Evolutionary conservation across 2,113 vertebrate genomes (phyloP).

Genomic region (Isichthys henryi): DNA sequence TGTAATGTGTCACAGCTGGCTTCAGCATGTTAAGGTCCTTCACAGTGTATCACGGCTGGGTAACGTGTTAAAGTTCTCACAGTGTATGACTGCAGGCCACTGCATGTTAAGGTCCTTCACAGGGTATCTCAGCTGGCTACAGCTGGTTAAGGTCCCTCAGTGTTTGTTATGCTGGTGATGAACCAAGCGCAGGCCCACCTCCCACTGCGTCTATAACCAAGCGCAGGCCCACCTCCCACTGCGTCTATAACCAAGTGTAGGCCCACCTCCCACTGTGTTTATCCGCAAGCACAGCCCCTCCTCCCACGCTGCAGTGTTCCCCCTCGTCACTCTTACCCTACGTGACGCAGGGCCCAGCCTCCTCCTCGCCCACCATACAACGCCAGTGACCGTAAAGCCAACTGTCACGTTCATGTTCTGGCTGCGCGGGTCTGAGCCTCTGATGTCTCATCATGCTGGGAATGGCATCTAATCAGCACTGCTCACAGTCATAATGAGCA

Average conservation of each 20-base stretch:
- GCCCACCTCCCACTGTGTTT: neutral
- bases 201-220: neutral
- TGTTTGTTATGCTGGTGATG: neutral
- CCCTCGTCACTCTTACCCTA: neutral
- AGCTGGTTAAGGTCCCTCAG: neutral
- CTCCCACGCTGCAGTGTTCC: neutral
- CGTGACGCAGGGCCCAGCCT: neutral
- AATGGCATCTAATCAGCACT: neutral
- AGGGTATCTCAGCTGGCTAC: no score
- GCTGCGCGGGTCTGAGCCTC: neutral
- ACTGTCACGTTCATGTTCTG: neutral
- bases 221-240: neutral
- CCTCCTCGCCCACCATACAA: neutral
- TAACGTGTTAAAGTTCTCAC: neutral
- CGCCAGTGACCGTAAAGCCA: neutral
- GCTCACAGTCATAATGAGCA: neutral
- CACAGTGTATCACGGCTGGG: neutral
- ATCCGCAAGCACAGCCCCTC: neutral
- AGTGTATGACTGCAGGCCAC: neutral
- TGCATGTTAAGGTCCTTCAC: no score
- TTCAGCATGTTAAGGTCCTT: neutral
- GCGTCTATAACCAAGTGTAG: no score
- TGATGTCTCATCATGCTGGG: neutral
- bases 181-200: neutral
- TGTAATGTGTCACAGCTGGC: neutral